phyloP scores from a whole-genome alignment of 2,888 invertebrate genomes.

The Noctua janthe region DNA sequence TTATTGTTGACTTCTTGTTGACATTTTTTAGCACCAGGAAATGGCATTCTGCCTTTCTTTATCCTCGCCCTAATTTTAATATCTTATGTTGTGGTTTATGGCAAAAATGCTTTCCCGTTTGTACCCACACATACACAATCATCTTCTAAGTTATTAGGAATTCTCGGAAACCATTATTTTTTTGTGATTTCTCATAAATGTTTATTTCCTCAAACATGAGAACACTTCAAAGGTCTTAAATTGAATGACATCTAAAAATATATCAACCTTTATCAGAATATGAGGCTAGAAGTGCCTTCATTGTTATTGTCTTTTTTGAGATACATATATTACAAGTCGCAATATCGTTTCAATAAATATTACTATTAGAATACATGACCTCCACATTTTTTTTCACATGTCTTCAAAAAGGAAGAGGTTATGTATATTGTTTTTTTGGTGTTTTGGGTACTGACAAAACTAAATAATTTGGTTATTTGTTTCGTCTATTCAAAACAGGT shows the following conservation, averaged over 20 bases:
- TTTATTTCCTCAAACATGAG: slow-evolving; percentile 9
- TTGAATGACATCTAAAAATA: slow-evolving; percentile 11
- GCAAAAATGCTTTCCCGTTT: neutral
- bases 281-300: slow-evolving; percentile 8
- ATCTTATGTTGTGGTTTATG: neutral
- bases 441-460: neutral
- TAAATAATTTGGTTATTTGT: neutral
- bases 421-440: neutral
- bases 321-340: neutral
- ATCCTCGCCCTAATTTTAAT: neutral
- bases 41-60: neutral
- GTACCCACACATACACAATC: neutral
- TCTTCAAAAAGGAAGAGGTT: neutral
- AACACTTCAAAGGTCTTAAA: slow-evolving; percentile 33
- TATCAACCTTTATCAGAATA: slow-evolving; percentile 4
- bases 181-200: slow-evolving; percentile 12
- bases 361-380: too few relatives aligned
- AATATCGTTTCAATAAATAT: neutral
- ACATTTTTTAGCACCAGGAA: neutral
- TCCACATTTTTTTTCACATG: neutral
- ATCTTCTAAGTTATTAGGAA: neutral
- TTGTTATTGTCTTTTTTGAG: neutral
- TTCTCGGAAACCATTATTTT: slow-evolving; percentile 8
- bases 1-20: neutral
- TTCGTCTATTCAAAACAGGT: too few relatives aligned